These are phyloP conservation scores for Drosophila navojoa DNA, from an alignment of 1,140 invertebrate species.

Conservation along the genomic window DNA sequence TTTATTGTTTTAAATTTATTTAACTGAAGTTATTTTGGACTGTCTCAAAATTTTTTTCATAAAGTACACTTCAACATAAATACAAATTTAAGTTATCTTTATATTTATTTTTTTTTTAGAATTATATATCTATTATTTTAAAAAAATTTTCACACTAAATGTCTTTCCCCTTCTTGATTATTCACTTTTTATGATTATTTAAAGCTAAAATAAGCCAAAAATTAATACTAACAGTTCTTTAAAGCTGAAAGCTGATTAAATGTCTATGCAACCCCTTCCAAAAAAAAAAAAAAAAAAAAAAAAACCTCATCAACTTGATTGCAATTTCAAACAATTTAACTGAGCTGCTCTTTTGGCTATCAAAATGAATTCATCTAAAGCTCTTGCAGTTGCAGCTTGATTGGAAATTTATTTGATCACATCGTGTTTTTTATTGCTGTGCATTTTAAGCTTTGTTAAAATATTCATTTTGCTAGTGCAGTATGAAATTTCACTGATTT, in stretches of 20 bases:
- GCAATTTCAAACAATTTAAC: slow-evolving; percentile 5
- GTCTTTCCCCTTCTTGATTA: too few species aligned
- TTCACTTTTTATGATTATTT: too few species aligned
- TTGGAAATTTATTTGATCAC: neutral
- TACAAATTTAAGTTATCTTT: too few species aligned
- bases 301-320: neutral
- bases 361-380: neutral
- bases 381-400: neutral
- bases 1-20: too few species aligned
- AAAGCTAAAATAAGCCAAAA: too few species aligned
- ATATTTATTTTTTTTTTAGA: too few species aligned
- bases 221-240: neutral
- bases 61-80: too few species aligned
- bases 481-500: slow-evolving; percentile 12
- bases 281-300: too few species aligned
- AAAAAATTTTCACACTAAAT: too few species aligned
- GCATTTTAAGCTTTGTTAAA: slow-evolving; percentile 2
- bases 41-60: too few species aligned
- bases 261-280: neutral
- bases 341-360: neutral
- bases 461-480: neutral
- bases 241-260: neutral
- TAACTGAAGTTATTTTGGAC: too few species aligned
- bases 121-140: too few species aligned
- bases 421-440: neutral